A percentile compares a stretch with the other conserved stretches of the same genome.
Conservation (phyloP, 2,888 invertebrate species). For the Acanthosepion pharaonis region DNA sequence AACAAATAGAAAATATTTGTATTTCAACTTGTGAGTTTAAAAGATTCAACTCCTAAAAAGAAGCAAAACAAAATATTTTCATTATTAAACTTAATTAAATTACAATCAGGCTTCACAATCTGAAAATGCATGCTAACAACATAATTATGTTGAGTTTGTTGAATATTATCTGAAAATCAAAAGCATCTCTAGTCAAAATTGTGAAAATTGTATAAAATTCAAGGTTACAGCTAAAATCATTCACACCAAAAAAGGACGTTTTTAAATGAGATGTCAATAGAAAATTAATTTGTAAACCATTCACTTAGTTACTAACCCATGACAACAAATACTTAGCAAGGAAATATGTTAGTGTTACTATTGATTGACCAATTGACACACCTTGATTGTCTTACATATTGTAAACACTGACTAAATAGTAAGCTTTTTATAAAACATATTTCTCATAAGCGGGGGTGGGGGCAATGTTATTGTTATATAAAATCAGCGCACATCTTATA, state of each 20-base stretch:
- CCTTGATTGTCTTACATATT: neutral
- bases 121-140: neutral
- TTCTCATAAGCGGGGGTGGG: no score
- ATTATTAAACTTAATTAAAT: neutral
- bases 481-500: no score
- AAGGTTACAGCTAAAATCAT: neutral
- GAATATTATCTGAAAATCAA: neutral
- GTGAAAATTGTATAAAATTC: neutral
- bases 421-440: no score
- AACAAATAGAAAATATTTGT: no score
- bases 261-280: neutral
- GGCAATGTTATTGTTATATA: no score
- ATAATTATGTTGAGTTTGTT: neutral
- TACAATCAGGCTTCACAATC: neutral
- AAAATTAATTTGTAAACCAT: neutral
- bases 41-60: neutral
- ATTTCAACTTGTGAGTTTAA: neutral
- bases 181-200: neutral
- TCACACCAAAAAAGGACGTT: neutral
- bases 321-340: neutral
- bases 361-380: neutral
- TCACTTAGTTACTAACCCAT: neutral
- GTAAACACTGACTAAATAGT: no score
- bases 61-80: neutral
- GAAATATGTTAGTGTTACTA: no score